These are phyloP conservation scores for Limnephilus rhombicus DNA, from an alignment of 2,888 invertebrate genomes.

Conservation along the genomic window DNA sequence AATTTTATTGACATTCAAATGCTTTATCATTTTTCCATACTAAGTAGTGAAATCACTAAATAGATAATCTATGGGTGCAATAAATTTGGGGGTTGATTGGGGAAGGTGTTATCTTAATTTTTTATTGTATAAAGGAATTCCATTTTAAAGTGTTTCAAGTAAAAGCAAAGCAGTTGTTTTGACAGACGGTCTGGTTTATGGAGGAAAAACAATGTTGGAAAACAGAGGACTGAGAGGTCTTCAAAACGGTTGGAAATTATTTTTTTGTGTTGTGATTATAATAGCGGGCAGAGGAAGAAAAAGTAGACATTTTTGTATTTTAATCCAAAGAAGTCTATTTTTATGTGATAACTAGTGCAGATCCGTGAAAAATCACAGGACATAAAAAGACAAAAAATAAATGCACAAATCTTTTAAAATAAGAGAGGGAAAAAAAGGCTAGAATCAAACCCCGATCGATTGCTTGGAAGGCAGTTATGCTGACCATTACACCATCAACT, in stretches of 20 bases:
- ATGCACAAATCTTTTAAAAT: too few species aligned
- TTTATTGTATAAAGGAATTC: not conserved
- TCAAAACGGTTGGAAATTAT: too few species aligned
- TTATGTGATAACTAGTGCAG: too few species aligned
- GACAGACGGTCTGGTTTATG: not conserved
- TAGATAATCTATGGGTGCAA: too few species aligned
- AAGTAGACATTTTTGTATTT: not conserved
- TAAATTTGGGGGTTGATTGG: not conserved
- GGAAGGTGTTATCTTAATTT: not conserved
- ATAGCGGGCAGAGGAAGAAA: not conserved
- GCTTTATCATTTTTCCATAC: not conserved
- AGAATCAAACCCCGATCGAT: too few species aligned
- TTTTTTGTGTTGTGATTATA: not conserved
- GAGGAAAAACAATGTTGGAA: not conserved
- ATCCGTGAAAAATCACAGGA: too few species aligned
- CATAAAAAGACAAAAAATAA: too few species aligned
- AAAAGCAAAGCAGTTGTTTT: not conserved
- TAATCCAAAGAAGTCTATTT: not conserved
- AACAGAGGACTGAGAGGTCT: not conserved
- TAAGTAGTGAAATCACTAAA: not conserved
- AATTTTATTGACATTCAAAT: not conserved
- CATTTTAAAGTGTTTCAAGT: not conserved
- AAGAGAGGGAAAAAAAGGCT: too few species aligned
- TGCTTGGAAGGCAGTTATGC: too few species aligned
- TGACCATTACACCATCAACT: too few species aligned